A percentile compares a stretch with the other conserved stretches of the same genome.
Conservation (phyloP, 2,888 invertebrate species). For the Aleiodes alternator region DNA sequence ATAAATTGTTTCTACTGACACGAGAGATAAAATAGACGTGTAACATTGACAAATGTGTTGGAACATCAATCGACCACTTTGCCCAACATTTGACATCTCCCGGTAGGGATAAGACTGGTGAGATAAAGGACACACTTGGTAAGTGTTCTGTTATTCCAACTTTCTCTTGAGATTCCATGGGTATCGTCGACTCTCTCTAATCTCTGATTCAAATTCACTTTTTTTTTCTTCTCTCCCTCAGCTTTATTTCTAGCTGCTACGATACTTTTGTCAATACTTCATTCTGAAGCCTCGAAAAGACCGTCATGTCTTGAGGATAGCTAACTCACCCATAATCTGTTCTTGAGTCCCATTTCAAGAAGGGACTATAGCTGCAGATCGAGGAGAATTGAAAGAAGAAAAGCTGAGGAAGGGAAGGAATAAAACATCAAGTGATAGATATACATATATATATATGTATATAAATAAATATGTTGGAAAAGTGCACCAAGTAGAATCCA, state of each 20-base stretch:
- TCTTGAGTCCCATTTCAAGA: no score
- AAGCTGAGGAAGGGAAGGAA: conserved; percentile 19
- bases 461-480: no score
- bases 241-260: background rate
- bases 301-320: no score
- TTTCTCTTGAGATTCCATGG: background rate
- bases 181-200: background rate
- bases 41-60: conserved; percentile 24
- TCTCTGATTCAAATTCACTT: background rate
- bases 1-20: conserved; percentile 25
- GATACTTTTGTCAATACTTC: background rate
- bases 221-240: background rate
- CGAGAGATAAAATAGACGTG: background rate
- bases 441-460: conserved; percentile 42
- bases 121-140: no score
- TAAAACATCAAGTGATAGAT: conserved; percentile 41
- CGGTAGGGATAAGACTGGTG: background rate
- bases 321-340: no score
- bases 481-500: conserved; percentile 62
- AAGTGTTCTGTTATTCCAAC: no score
- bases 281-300: no score
- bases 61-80: conserved; percentile 7
- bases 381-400: conserved; percentile 16
- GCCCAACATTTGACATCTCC: background rate
- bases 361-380: no score